Base-by-base conservation (phyloP, 2,113 vertebrate genomes). In the Brachirus orientalis region DNA sequence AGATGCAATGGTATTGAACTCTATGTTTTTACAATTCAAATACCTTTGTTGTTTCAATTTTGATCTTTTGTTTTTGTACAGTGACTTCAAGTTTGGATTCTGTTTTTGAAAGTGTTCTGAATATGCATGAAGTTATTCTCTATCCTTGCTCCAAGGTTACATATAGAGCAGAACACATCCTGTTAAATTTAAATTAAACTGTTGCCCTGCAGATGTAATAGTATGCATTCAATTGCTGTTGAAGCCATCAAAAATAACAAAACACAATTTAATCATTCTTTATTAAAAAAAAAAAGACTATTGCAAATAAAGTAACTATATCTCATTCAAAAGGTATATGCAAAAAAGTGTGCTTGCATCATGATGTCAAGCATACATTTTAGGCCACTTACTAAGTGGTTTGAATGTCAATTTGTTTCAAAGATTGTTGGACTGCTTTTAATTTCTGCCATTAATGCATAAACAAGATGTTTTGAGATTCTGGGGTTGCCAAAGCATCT, bases 401-500 rank as follows among this genome's bases (percentile, higher is more conserved):
- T 46, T 13, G 20, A 4, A 51, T 18, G 18, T 28, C 6, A 28
- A 28, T 28, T 28, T 28, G 6, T 28, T 28, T 28, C 0, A 28
- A 28, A 28, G 28, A 1, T 28, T 28, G 28, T 28, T 28, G 28
- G 28, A 28, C 28, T 28, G 28, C 28, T 28, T 28, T 18, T 54
- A 51, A 58, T 59, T 33, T 75, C 9, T 8, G 2, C 7, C 55
- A 50, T 18, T 56, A 45, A 12, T 58, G 53, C 0, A 6, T 51
- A 48, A 65, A 74, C 16, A 53, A 71, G 72, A 56, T 19, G 20
- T 44, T 55, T 56, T 38, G 41, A 68, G 55, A 56, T 48, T 72
- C 69, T 72, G 71, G 55, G 52, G 86, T 88, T 81, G 79, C 77
- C 79, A 83, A 72, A 75, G 85, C 76, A 86, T 79, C 83, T 72